Conservation (phyloP, 2,113 vertebrate genomes). For the Heloderma charlesbogerti region DNA sequence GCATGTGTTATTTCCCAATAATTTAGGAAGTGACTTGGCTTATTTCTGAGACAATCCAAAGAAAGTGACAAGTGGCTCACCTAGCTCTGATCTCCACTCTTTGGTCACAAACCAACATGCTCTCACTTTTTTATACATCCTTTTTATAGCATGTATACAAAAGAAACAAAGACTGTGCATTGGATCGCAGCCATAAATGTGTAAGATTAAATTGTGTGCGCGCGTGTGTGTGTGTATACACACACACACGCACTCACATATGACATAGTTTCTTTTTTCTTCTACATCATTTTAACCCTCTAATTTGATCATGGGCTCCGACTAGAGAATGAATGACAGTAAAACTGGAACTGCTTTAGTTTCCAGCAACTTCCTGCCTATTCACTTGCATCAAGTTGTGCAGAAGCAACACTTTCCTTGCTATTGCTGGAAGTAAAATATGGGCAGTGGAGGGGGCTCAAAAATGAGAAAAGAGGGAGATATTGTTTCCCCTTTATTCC, state of each 20-base stretch:
- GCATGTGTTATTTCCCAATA: background rate
- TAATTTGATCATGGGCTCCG: background rate
- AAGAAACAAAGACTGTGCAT: background rate
- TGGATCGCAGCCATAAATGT: background rate
- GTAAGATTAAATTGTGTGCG: background rate
- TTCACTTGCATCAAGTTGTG: background rate
- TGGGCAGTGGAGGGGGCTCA: background rate
- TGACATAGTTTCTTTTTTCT: background rate
- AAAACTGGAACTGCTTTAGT: background rate
- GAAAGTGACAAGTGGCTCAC: background rate
- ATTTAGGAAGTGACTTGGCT: background rate
- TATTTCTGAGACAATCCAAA: background rate
- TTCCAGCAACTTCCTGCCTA: background rate
- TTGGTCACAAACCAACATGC: too few species aligned
- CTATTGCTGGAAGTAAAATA: background rate
- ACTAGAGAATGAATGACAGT: background rate
- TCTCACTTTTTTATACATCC: background rate
- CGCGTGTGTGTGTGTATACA: background rate
- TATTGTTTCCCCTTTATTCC: constrained; percentile 4
- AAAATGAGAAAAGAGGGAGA: background rate
- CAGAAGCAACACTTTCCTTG: background rate
- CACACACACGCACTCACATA: too few species aligned
- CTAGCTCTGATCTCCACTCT: background rate
- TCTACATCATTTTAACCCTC: background rate
- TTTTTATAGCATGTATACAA: too few species aligned